phyloP scores from a whole-genome alignment of 2,797 vertebrate species.

The Takifugu rubripes region DNA sequence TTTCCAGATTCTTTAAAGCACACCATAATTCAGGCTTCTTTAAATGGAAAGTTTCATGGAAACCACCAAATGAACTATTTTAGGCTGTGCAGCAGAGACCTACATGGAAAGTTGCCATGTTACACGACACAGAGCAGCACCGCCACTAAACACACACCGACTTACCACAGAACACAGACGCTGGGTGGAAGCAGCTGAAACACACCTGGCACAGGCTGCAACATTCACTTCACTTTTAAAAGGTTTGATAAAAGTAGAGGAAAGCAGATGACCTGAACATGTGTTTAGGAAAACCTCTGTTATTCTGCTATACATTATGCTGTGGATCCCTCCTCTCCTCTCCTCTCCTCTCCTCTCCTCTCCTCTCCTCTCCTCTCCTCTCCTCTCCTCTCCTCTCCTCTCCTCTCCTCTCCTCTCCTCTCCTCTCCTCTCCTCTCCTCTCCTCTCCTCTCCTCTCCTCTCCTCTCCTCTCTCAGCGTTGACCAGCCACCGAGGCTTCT shows the following conservation, averaged over 20 bases:
- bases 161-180: slow-evolving; percentile 38
- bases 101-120: slow-evolving; percentile 46
- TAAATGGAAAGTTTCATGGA: slow-evolving; percentile 58
- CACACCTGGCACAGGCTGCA: slow-evolving; percentile 1
- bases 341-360: background rate
- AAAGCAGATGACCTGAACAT: too few species aligned
- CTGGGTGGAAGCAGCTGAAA: slow-evolving; percentile 1
- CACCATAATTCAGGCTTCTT: slow-evolving; percentile 39
- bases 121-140: slow-evolving; percentile 33
- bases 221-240: slow-evolving; percentile 1
- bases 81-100: slow-evolving; percentile 33
- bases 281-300: too few species aligned
- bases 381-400: too few species aligned
- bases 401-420: too few species aligned
- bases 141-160: slow-evolving; percentile 40
- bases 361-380: background rate
- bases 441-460: too few species aligned
- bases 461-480: background rate
- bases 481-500: background rate
- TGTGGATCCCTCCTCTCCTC: background rate
- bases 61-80: slow-evolving; percentile 50
- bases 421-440: background rate
- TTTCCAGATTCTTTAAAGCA: slow-evolving; percentile 27
- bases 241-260: too few species aligned
- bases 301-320: too few species aligned